phyloP scores from a whole-genome alignment of 2,797 vertebrate genomes.

The Myripristis jacobus region DNA sequence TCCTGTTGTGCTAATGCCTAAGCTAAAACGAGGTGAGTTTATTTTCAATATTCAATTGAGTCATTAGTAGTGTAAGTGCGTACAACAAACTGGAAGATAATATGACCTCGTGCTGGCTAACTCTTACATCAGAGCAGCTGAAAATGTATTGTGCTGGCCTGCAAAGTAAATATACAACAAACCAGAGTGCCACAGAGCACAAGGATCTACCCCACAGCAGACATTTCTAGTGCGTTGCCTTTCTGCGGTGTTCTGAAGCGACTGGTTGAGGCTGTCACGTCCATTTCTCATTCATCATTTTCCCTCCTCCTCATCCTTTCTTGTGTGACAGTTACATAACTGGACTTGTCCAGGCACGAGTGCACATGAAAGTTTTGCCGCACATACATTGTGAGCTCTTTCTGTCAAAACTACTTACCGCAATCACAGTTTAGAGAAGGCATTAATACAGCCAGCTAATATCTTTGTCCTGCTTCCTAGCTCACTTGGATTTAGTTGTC shows the following conservation, averaged over 20 bases:
- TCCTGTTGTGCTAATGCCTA: slow-evolving; percentile 1
- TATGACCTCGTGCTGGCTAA: slow-evolving; percentile 30
- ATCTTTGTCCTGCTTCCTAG: background rate
- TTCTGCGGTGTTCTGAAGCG: slow-evolving; percentile 11
- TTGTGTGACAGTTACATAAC: slow-evolving; percentile 41
- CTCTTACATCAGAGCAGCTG: slow-evolving; percentile 18
- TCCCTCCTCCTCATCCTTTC: slow-evolving; percentile 28
- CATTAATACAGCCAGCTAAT: background rate
- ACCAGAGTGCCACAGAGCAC: slow-evolving; percentile 3
- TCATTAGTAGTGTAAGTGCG: background rate
- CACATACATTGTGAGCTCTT: slow-evolving; percentile 25
- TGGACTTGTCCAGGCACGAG: slow-evolving; percentile 29
- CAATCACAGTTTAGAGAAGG: slow-evolving; percentile 1
- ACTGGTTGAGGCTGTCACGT: slow-evolving; percentile 40
- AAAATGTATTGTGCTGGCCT: background rate
- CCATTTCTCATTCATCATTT: slow-evolving; percentile 33
- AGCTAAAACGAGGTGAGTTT: background rate
- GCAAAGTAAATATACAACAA: slow-evolving; percentile 27
- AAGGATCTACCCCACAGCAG: slow-evolving; percentile 7
- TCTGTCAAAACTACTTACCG: slow-evolving; percentile 21
- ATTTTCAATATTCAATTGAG: slow-evolving; percentile 3
- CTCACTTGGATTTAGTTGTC: background rate
- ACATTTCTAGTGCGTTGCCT: slow-evolving; percentile 9
- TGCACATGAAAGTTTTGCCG: slow-evolving; percentile 35
- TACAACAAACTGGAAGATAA: slow-evolving; percentile 9